Base-by-base conservation (phyloP, 2,113 vertebrate genomes). In the Scartelaos histophorus region DNA sequence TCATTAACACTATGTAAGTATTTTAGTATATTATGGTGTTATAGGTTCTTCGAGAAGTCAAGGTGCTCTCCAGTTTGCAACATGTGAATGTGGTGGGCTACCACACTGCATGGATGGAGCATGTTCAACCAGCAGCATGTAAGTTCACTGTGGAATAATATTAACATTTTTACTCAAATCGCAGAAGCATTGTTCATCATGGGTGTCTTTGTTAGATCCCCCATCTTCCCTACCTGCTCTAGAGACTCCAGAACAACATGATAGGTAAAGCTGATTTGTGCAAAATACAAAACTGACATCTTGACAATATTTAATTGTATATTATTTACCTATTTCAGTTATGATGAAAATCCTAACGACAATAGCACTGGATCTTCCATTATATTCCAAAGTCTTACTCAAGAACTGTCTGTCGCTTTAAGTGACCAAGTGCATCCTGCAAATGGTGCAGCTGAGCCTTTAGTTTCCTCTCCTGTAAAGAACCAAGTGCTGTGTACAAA, bases 91-190 rank as follows among this genome's bases (percentile, higher is more conserved):
- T 99, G 0, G 97, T 99, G 0, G 98, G 97, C 7, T 99, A 99
- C 76, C 97, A 99, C 90, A 98, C 97, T 3, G 97, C 98, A 0
- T 99, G 98, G 98, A 95, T 99, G 92, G 98, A 99, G 19, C 95
- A 98, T 17, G 94, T 97, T 73, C 96, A 98, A 62, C 90, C 93
- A 46, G 60, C 81, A 0, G 65, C 60, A 16, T 43, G 92, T 93
- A 70, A 87, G 88, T 89, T 13, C 9, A n/a, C 9, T n/a, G 25
- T 25, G 51, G 9, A 54, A 58, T 34, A 17, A n/a, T 64, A 10
- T n/a, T 11, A 64, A 5, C 34, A 19, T 11, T 38, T 38, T 64
- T 17, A 19, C 34, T 5, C 17, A 43, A 15, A 43, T 64, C 2
- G 38, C 61, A 64, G 19, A 53, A 13, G 29, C 34, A 64, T 43